A percentile compares a stretch with the other conserved stretches of the same genome.
These are phyloP conservation scores for Acanthurus leucopareius DNA, from an alignment of 2,797 vertebrate genomes.

Conservation along the genomic window DNA sequence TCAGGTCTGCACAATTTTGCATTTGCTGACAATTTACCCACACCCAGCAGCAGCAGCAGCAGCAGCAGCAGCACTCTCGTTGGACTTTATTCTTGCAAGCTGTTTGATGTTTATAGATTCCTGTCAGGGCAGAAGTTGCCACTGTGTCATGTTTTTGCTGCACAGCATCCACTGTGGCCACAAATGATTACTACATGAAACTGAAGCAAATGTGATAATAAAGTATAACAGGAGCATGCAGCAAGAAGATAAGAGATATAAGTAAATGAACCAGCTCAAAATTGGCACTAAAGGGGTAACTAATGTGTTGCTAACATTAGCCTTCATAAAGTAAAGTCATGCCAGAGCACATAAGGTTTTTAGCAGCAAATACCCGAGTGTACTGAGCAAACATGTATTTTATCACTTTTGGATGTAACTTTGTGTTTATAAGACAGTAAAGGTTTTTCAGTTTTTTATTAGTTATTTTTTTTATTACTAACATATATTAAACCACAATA, in stretches of 20 bases:
- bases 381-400: neutral
- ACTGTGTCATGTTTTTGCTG: neutral
- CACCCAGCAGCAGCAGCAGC: neutral
- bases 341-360: neutral
- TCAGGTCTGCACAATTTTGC: neutral
- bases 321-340: neutral
- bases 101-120: neutral
- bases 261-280: neutral
- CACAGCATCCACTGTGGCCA: neutral
- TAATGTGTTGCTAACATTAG: neutral
- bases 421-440: no score
- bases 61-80: neutral
- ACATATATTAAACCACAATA: no score
- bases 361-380: neutral
- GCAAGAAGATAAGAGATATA: neutral
- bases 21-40: neutral
- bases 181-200: neutral
- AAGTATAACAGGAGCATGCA: neutral
- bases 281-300: no score
- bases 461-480: no score
- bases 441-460: no score
- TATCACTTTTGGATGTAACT: neutral
- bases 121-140: neutral
- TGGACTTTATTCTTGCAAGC: neutral
- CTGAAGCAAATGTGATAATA: neutral